These are phyloP conservation scores for Caenorhabditis uteleia DNA, from an alignment of 2,888 invertebrate species.

Conservation along the genomic window DNA sequence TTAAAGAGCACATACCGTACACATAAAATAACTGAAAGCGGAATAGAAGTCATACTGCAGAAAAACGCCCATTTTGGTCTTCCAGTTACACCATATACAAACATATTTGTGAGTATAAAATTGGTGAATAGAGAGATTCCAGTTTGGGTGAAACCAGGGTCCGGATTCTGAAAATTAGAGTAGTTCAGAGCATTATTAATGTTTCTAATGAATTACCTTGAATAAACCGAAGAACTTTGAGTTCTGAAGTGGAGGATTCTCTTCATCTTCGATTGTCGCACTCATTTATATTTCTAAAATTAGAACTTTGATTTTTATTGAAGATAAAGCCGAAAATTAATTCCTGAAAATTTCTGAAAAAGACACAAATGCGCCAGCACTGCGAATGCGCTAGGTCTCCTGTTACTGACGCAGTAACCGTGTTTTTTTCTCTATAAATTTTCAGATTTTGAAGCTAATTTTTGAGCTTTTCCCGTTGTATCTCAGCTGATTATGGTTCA, in stretches of 20 bases:
- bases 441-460: not conserved
- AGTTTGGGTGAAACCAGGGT: constrained; percentile 58
- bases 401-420: not conserved
- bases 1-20: constrained; percentile 20
- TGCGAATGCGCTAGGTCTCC: not conserved
- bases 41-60: constrained; percentile 48
- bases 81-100: constrained; percentile 59
- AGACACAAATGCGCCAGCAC: constrained; percentile 2
- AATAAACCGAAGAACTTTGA: constrained; percentile 30
- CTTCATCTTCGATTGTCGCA: constrained; percentile 28
- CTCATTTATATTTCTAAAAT: not conserved
- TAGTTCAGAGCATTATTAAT: not conserved
- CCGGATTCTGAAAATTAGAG: constrained; percentile 34
- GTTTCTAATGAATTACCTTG: constrained; percentile 12
- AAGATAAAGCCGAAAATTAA: not conserved
- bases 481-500: too few species aligned
- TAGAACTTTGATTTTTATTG: constrained; percentile 6
- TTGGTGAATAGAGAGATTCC: constrained; percentile 50
- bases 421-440: not conserved
- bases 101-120: constrained; percentile 57
- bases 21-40: constrained; percentile 45
- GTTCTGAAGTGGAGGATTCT: constrained; percentile 30
- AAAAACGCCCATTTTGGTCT: constrained; percentile 49
- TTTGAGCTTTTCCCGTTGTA: too few species aligned
- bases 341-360: not conserved